Evolutionary conservation across 37 sponge, comb jelly and placozoan genomes (phyloP), one percentile per base, ranked within the genome.

Genomic region (Ianthella basta): DNA sequence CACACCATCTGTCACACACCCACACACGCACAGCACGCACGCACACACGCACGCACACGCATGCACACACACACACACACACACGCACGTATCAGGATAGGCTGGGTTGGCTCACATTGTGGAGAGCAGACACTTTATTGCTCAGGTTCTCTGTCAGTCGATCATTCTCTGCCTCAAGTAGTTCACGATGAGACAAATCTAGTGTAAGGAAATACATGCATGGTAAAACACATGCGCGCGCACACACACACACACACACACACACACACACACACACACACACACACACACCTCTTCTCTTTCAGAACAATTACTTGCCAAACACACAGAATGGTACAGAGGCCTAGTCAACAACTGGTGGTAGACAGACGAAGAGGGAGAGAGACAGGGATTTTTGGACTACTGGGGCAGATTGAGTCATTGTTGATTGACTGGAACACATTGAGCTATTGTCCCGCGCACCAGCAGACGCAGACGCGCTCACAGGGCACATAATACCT

Each of bases 101-200:
- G n/a, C n/a, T n/a, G n/a, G n/a, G n/a, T n/a, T n/a, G n/a, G 82
- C 93, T 87, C 27, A 93, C 93, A 36, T 89, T 87, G 38, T 86
- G 89, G 0, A 93, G 68, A 12, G 93, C 84, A 40, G 87, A 38
- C 6, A 89, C 85, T 59, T 93, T 93, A 13, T 15, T 35, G 15
- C 90, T 80, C 24, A 93, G 80, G 21, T 60, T 83, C 12, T 87
- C 79, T 18, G 87, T 38, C 41, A 63, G 37, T 55, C 87, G 59
- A 72, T 93, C 88, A 67, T 89, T 93, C 79, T 93, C 91, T 65
- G 57, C 82, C 84, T 91, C 94, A 54, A 90, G 29, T 32, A 94
- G 61, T 75, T 90, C 91, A 8, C 54, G 44, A 16, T 75, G 78
- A 75, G 78, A 24, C 18, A 75, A 66, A 56, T 79, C 79, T 79